Base-by-base conservation (phyloP, 35 echinoderm and acorn worm genomes). In the Heliocidaris erythrogramma region DNA sequence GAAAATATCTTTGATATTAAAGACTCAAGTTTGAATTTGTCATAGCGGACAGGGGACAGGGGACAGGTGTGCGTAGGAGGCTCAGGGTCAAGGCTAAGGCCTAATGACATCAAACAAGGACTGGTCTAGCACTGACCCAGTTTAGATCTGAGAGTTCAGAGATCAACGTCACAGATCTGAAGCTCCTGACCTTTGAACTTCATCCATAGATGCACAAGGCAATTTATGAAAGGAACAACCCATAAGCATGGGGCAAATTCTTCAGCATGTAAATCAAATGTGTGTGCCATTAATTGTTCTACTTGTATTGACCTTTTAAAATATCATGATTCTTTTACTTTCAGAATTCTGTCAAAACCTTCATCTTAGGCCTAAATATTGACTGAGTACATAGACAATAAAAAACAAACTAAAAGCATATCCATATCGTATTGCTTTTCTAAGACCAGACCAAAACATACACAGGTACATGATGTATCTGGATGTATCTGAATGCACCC, bases 111-210 rank as follows among this genome's bases (percentile, higher is more conserved):
- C 65, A 29, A 21, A 78, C 65, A 78, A 18, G 65, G 65, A 78
- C 65, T 78, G 65, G 65, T 78, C 65, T 78, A 78, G 65, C 65
- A n/a, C 21, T 78, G 65, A 78, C 65, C 65, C 65, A 78, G 65
- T 78, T 78, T 78, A 21, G 27, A 24, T 27, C 21, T 78, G 65
- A 78, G 65, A 78, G 65, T 21, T 21, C 65, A 78, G 27, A 78
- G 65, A 21, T 78, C 65, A 78, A 78, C n/a, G 65, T 78, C 65
- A 78, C 65, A n/a, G 65, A 78, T 78, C 65, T n/a, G 27, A 78
- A 78, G 65, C 65, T 78, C 27, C 65, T 78, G 27, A 78, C 65
- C 65, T 7, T 78, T 78, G 65, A 78, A 78, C 65, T 27, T 24
- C 14, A n/a, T 78, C 65, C 52, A 56, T 11, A 56, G 14, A 42